Percentiles rank a stretch among this genome's conserved stretches.
phyloP scores from a whole-genome alignment of 1,140 invertebrate genomes.

The Maconellicoccus hirsutus region DNA sequence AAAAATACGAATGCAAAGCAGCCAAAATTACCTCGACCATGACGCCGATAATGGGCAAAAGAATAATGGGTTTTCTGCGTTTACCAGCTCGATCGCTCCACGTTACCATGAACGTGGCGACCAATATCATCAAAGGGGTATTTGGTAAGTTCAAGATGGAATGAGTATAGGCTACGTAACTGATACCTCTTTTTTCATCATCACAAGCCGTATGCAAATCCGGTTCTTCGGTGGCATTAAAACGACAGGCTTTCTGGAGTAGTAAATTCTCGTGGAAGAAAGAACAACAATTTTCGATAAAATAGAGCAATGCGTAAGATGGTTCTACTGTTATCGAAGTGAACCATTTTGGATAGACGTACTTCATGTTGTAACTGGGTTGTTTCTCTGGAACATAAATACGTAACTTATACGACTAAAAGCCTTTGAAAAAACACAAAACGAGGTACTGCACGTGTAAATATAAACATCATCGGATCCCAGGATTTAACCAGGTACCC shows the following conservation, averaged over 20 bases:
- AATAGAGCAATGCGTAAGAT: neutral
- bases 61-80: constrained; percentile 37
- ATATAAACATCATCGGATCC: too few relatives aligned
- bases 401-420: too few relatives aligned
- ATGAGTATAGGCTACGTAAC: neutral
- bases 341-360: neutral
- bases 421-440: too few relatives aligned
- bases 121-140: constrained; percentile 28
- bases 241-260: constrained; percentile 11
- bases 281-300: neutral
- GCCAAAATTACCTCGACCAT: constrained; percentile 16
- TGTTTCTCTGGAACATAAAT: too few relatives aligned
- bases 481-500: too few relatives aligned
- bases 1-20: constrained; percentile 26
- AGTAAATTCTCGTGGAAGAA: neutral
- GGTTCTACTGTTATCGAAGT: neutral
- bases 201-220: neutral
- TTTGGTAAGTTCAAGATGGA: neutral
- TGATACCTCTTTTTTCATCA: neutral
- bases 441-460: too few relatives aligned
- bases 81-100: constrained; percentile 30
- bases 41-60: constrained; percentile 33
- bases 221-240: neutral
- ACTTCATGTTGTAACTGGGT: too few relatives aligned
- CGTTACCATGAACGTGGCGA: constrained; percentile 30